Base-by-base conservation (phyloP, 2,888 invertebrate genomes). In the Agapetus fuscipes region DNA sequence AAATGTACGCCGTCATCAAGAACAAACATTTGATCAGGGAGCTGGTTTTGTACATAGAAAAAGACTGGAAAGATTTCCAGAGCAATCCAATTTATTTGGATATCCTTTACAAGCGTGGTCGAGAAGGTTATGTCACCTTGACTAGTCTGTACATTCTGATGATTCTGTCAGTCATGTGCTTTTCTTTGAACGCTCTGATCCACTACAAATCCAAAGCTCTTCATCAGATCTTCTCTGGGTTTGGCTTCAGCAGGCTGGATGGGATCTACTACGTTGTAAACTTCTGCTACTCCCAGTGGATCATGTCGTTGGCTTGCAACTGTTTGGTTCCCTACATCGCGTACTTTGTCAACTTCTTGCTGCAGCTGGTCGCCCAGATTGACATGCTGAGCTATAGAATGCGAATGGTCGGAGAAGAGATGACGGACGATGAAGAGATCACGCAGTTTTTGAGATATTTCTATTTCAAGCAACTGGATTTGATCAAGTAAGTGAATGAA, bases 301-400 rank as follows among this genome's bases (percentile, higher is more conserved):
- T 14, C 3, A 15, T 41, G 29, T n/a, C 11, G 5, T n/a, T 29
- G 24, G 17, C 34, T 10, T 9, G 10, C 11, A 14, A 16, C 7
- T 31, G 41, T 14, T 26, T 41, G 24, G 20, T 28, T 2, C 41
- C 41, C 1, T 41, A 37, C 25, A 12, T 37, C 17, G 30, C 34
- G 10, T 30, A 37, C 5, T 37, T 37, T 9, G 41, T 37, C 3
- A 12, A 12, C 10, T 30, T 29, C n/a, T 25, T 37, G 3, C 17
- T 37, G 16, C 37, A 37, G 11, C 16, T 37, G 25, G 37, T 41
- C 10, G 41, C 33, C 4, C 37, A 41, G 12, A 17, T 37, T 5
- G 33, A 41, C 13, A 37, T 37, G 4, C n/a, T 41, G 11, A 13
- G 20, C 3, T 29, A 33, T 6, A 32, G 30, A 3, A 26, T 41